These are phyloP conservation scores for Crocuta crocuta DNA, from an alignment of 2,113 vertebrate species.

Conservation along the genomic window DNA sequence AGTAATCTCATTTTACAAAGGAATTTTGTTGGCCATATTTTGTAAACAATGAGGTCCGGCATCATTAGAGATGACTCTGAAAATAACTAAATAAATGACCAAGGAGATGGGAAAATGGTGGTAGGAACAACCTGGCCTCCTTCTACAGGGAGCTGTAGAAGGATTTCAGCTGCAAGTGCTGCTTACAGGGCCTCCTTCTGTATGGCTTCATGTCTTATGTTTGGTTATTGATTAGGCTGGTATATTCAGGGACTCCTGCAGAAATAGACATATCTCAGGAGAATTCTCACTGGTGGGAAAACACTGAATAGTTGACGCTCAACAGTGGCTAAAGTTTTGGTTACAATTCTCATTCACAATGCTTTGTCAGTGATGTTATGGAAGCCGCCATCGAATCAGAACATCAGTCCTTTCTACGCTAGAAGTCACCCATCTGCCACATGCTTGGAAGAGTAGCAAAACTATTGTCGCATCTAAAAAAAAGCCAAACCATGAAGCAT, in stretches of 20 bases:
- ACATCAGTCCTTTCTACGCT: slow-evolving; percentile 18
- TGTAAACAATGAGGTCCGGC: not conserved
- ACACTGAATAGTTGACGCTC: not conserved
- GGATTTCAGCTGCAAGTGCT: not conserved
- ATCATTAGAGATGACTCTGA: not conserved
- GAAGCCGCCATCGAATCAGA: not conserved
- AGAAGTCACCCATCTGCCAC: slow-evolving; percentile 71
- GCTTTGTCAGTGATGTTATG: not conserved
- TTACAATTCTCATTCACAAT: not conserved
- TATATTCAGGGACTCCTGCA: not conserved
- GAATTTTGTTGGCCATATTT: not conserved
- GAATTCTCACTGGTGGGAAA: not conserved
- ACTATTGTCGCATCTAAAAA: slow-evolving; percentile 27
- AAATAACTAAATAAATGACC: not conserved
- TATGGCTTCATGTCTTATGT: not conserved
- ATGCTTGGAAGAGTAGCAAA: slow-evolving; percentile 46
- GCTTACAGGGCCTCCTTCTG: not conserved
- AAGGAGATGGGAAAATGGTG: not conserved
- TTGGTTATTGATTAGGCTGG: not conserved
- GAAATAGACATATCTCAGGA: not conserved
- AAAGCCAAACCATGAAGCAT: not conserved
- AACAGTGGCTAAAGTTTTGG: not conserved
- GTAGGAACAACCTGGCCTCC: not conserved
- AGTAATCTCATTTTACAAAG: not conserved
- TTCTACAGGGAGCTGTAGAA: not conserved